Base-by-base conservation (phyloP, 2,113 vertebrate species). In the Psittacula cyanocephala region DNA sequence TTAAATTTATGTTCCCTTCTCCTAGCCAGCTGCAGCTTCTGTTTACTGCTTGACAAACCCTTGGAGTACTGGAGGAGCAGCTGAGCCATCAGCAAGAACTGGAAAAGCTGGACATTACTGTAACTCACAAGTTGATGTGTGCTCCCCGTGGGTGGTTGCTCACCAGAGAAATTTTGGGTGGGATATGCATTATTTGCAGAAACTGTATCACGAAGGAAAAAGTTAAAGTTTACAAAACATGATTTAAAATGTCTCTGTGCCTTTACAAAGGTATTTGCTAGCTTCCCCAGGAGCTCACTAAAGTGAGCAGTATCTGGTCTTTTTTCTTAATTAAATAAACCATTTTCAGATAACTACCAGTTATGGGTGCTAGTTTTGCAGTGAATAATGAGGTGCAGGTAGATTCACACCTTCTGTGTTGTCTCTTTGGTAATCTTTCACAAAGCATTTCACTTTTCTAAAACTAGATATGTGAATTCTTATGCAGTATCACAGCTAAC, bases 1-100 rank as follows among this genome's bases (percentile, higher is more conserved):
- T 97, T 90, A 95, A 97, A 96, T 96, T 93, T 77, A 81, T 37
- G 11, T 94, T 96, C 91, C 95, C 28, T 92, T 95, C 17, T 50
- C 16, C 78, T 89, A 84, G 94, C 71, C 69, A 85, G 75, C 69
- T 81, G 37, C 47, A 94, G 90, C 89, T 90, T 86, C 93, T 91
- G 50, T 96, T 97, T 95, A 72, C 82, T 92, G 81, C 89, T 90
- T 67, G 57, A 79, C 12, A 84, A 91, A 92, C 60, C 83, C 90
- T 93, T 60, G 63, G 96, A 95, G 93, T 88, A 78, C 87, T 75
- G n/a, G 70, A 96, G 39, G 59, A 94, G 76, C 92, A 80, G 60
- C 62, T 89, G 46, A 37, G 50, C 50, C 94, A 91, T 97, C 76
- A 95, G 82, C 70, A 96, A 93, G 53, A 91, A 8, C 84, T 59